Conservation (phyloP, 2,113 vertebrate genomes). For the Rallus limicola region DNA sequence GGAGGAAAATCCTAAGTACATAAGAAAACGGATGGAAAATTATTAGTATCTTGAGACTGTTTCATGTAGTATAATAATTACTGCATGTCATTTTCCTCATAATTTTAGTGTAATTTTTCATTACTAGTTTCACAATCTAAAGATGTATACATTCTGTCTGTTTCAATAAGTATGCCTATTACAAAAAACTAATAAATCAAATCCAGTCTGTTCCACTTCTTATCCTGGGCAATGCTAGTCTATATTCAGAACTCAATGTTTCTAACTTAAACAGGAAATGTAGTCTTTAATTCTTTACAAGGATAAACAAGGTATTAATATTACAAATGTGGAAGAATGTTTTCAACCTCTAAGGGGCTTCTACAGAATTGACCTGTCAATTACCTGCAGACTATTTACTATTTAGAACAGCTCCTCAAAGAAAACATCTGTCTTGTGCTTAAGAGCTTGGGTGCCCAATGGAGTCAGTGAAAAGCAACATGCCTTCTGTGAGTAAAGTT, state of each 20-base stretch:
- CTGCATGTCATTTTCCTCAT: neutral
- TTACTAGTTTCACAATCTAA: neutral
- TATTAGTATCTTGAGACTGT: neutral
- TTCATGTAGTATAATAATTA: neutral
- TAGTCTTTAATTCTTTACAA: neutral
- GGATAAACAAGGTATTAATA: neutral
- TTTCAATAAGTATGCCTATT: neutral
- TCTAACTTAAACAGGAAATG: neutral
- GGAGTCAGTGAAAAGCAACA: neutral
- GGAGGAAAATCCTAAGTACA: neutral
- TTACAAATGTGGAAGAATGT: neutral
- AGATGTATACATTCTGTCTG: neutral
- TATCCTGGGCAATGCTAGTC: neutral
- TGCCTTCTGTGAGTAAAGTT: neutral
- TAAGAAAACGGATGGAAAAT: neutral
- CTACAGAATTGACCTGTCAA: neutral
- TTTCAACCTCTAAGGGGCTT: neutral
- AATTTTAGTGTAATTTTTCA: neutral
- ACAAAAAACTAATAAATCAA: neutral
- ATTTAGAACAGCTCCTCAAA: slow-evolving; percentile 13
- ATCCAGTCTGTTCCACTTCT: neutral
- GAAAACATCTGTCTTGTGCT: neutral
- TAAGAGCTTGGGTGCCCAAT: neutral
- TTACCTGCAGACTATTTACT: slow-evolving; percentile 6
- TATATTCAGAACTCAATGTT: neutral